Evolutionary conservation across 2,888 invertebrate genomes (phyloP), one percentile per base, ranked within the genome.

Genomic region (Hypercompe scribonia): DNA sequence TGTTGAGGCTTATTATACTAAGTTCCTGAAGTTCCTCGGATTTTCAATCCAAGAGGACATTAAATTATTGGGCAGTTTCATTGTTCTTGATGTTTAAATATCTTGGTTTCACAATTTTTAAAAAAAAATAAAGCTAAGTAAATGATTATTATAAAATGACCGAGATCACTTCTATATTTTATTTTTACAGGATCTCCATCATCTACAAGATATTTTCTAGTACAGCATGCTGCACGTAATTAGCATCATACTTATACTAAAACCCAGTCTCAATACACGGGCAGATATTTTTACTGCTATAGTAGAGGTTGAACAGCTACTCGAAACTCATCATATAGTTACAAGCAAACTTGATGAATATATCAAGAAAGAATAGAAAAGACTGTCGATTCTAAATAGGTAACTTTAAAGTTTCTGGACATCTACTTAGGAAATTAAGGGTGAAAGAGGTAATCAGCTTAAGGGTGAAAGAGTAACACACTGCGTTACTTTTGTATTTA

Each of bases 151-250:
- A n/a, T n/a, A n/a, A n/a, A n/a, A n/a, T n/a, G n/a, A n/a, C n/a
- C n/a, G n/a, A n/a, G 13, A 8, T 58, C n/a, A 58, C 2, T 58
- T 13, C 13, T 24, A 0, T 10, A 13, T n/a, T 24, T 13, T 8
- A 54, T 54, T 54, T 58, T 58, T 58, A 2, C 58, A 58, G 54
- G 3, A 28, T 58, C 2, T 28, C 3, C 18, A 63, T 7, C 21
- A 21, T 8, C 1, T 33, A 21, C 31, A 33, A 63, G 0, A 2
- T 36, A 36, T 24, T 24, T 21, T 36, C 31, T 33, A 78, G 76
- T 77, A 81, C 61, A 87, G 84, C 33, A 67, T 67, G 67, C 24
- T 54, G n/a, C 50, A 7, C 2, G n/a, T 34, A 33, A 28, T 68
- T n/a, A n/a, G 11, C n/a, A 15, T 54, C 18, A 36, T 68, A n/a